phyloP scores from a whole-genome alignment of 2,888 invertebrate species.

The Callimorpha dominula region DNA sequence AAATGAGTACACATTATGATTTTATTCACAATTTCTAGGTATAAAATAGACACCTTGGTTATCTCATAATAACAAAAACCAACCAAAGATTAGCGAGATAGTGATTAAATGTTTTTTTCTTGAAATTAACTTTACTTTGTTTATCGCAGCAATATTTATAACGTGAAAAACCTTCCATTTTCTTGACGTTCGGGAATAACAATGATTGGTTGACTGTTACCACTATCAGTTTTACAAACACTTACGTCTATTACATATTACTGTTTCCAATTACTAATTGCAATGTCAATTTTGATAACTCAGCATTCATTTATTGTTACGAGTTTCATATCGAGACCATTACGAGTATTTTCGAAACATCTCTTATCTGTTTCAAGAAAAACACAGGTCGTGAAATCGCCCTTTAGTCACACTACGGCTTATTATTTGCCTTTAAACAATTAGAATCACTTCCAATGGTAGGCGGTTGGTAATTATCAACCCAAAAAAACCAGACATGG shows the following conservation, averaged over 20 bases:
- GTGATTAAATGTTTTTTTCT: no score
- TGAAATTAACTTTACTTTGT: no score
- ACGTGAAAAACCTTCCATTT: no score
- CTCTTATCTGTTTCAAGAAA: conserved; percentile 42
- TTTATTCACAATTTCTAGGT: background rate
- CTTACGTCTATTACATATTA: background rate
- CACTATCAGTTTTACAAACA: background rate
- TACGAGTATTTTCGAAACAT: conserved; percentile 53
- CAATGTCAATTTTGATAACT: conserved; percentile 20
- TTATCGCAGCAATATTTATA: no score
- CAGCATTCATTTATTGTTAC: conserved; percentile 54
- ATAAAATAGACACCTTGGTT: background rate
- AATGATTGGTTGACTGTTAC: background rate
- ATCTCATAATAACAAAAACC: no score
- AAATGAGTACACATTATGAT: background rate
- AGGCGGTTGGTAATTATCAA: conserved; percentile 36
- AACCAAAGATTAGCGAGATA: no score
- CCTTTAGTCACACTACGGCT: conserved; percentile 62
- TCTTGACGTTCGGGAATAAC: no score
- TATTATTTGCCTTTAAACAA: conserved; percentile 63
- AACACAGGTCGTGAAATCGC: conserved; percentile 40
- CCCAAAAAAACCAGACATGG: conserved; percentile 32
- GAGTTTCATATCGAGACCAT: conserved; percentile 40
- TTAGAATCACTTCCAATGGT: conserved; percentile 53
- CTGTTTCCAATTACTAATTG: conserved; percentile 32